These are phyloP conservation scores for Erithacus rubecula DNA, from an alignment of 2,797 vertebrate species.

Conservation along the genomic window DNA sequence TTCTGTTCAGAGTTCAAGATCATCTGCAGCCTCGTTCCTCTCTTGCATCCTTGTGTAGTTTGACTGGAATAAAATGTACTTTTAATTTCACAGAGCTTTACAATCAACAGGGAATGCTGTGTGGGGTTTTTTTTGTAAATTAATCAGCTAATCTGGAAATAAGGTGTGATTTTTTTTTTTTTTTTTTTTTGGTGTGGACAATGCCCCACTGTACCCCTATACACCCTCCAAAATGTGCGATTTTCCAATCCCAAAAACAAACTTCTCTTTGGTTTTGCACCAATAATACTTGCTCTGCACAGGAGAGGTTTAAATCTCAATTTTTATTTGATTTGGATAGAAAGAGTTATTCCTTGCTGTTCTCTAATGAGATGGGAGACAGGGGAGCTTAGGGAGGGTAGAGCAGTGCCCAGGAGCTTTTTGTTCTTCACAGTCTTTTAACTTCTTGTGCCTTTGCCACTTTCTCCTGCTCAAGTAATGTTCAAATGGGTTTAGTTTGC, in stretches of 20 bases:
- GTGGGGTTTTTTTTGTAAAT: neutral
- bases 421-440: neutral
- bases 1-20: neutral
- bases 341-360: neutral
- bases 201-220: fast-evolving
- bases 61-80: neutral
- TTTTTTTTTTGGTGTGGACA: neutral
- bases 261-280: neutral
- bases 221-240: neutral
- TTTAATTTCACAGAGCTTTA: neutral
- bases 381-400: neutral
- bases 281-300: neutral
- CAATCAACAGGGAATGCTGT: neutral
- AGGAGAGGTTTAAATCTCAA: neutral
- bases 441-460: neutral
- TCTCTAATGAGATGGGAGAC: neutral
- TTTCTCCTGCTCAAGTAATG: neutral
- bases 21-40: neutral
- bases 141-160: neutral
- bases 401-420: neutral
- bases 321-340: neutral
- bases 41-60: neutral
- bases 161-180: neutral
- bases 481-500: constrained; percentile 14
- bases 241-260: neutral